Percentiles rank a stretch among this genome's conserved stretches.
Evolutionary conservation across 2,888 invertebrate species (phyloP).

Genomic region (Cataglyphis altisquamis): DNA sequence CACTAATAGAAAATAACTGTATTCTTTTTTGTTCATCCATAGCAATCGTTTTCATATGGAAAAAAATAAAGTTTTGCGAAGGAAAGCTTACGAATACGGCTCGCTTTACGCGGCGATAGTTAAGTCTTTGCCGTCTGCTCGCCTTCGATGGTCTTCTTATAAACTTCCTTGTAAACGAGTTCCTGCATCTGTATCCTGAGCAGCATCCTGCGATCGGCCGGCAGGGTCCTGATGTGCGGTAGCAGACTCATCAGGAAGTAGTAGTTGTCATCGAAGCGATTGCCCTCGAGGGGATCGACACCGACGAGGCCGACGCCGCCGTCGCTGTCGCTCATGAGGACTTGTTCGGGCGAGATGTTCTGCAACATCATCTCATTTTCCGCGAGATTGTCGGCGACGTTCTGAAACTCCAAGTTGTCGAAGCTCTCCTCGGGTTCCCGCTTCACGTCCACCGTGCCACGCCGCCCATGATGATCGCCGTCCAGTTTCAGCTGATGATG

Average conservation of each 20-base stretch:
- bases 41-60: neutral
- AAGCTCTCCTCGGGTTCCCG: slow-evolving; percentile 80
- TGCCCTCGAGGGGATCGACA: slow-evolving; percentile 79
- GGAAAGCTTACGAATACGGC: neutral
- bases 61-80: neutral
- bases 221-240: slow-evolving; percentile 83
- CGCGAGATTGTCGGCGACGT: slow-evolving; percentile 74
- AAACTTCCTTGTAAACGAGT: slow-evolving; percentile 84
- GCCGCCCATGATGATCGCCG: slow-evolving; percentile 64
- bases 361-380: slow-evolving; percentile 83
- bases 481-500: slow-evolving; percentile 67
- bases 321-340: slow-evolving; percentile 79
- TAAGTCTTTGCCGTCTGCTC: slow-evolving; percentile 45
- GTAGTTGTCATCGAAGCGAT: slow-evolving; percentile 84
- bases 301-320: slow-evolving; percentile 74
- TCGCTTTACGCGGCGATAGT: neutral
- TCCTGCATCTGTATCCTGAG: slow-evolving; percentile 85
- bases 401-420: slow-evolving; percentile 79
- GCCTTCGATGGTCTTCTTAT: slow-evolving; percentile 76
- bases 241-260: slow-evolving; percentile 85
- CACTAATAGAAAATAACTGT: neutral
- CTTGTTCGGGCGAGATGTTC: slow-evolving; percentile 81
- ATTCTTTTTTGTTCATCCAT: too few species aligned
- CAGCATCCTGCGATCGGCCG: slow-evolving; percentile 83
- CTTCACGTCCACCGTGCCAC: slow-evolving; percentile 76